Evolutionary conservation across 2,888 invertebrate species (phyloP), one percentile per base, ranked within the genome.

Genomic region (Falcaria lacertinaria): DNA sequence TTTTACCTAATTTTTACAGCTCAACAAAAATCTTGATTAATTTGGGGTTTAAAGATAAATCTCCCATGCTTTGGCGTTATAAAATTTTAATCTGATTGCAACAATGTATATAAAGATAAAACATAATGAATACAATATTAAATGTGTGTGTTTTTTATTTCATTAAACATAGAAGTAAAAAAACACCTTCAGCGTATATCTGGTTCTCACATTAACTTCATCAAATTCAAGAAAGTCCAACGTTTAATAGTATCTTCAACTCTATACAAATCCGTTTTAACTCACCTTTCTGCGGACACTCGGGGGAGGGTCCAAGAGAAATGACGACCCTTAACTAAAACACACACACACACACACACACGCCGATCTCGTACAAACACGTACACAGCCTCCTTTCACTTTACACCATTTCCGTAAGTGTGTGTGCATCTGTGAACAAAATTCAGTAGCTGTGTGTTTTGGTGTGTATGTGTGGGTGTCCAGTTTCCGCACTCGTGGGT

Each of bases 251-350:
- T 68, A 43, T 33, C 35, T 69, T 34, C 78, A 72, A 38, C 87
- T 80, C 85, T 52, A 57, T 66, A 68, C 35, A 62, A 54, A 49
- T 82, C 74, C 67, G 52, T 74, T 74, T 83, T 84, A 85, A 85
- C 89, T 88, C 88, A 89, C 89, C 89, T 89, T 88, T 87, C 86
- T 87, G 88, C 87, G 89, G 89, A 88, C 89, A 89, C 81, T 88
- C 81, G 83, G 87, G 80, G 89, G 89, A 85, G 88, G 88, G 89
- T 89, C 89, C 89, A 89, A 85, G 88, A 89, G 89, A 89, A 88
- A 89, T 89, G 89, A 89, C 89, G 89, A 87, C 89, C 89, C 89
- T 89, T 89, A 89, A 89, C 89, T 89, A 89, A 87, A 82, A 85
- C 88, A 87, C 88, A 88, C 86, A 87, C 83, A 80, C 74, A n/a